A percentile compares a stretch with the other conserved stretches of the same genome.
phyloP scores from a whole-genome alignment of 1,140 invertebrate species.

The Trypoxylus dichotomus region DNA sequence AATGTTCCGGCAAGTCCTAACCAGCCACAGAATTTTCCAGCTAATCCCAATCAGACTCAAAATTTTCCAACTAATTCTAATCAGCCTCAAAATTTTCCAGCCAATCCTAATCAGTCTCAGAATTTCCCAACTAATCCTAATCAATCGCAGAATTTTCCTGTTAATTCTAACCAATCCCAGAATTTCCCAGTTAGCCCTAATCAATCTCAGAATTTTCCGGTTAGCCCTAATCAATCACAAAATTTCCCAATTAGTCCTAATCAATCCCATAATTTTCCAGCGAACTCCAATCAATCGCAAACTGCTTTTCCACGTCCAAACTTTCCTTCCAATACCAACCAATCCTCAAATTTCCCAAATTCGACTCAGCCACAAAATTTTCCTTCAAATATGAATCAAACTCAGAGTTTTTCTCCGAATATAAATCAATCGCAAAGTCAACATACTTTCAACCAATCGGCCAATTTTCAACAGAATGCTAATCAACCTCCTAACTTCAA shows the following conservation, averaged over 20 bases:
- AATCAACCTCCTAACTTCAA: slow-evolving; percentile 1
- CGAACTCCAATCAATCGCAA: neutral
- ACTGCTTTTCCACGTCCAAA: neutral
- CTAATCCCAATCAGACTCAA: neutral
- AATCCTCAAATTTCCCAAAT: neutral
- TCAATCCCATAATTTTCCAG: too few species aligned
- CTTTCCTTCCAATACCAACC: neutral
- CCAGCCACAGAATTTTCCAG: neutral
- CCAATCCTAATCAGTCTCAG: slow-evolving; percentile 9
- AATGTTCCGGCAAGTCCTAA: too few species aligned
- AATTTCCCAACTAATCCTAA: slow-evolving; percentile 11
- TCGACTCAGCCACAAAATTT: slow-evolving; percentile 15
- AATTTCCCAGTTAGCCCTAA: neutral
- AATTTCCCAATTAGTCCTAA: neutral
- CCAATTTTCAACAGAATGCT: neutral
- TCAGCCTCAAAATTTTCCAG: neutral
- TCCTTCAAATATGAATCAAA: slow-evolving; percentile 27
- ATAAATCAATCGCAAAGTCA: neutral
- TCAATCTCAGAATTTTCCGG: too few species aligned
- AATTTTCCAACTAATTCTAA: neutral
- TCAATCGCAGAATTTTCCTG: neutral
- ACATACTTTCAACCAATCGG: neutral
- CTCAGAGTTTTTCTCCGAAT: slow-evolving; percentile 20
- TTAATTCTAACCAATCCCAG: neutral
- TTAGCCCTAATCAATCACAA: neutral